A percentile compares a stretch with the other conserved stretches of the same genome.
Evolutionary conservation across 2,113 vertebrate genomes (phyloP).

Genomic region (Halcyon senegalensis): DNA sequence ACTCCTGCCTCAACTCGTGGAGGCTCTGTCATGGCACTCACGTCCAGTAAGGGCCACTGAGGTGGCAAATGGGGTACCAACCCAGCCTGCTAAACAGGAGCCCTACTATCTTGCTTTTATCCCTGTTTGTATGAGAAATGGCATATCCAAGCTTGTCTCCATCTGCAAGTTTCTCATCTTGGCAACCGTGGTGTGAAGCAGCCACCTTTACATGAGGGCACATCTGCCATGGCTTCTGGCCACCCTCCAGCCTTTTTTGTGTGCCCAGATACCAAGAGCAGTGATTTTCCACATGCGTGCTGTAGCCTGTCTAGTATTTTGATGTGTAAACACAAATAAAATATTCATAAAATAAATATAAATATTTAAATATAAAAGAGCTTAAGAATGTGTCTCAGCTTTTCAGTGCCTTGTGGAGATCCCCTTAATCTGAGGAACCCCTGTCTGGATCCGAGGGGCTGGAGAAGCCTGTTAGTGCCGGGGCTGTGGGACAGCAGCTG

Average conservation of each 20-base stretch:
- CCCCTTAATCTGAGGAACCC: accelerated
- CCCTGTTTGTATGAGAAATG: background rate
- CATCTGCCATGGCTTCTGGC: background rate
- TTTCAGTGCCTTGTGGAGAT: background rate
- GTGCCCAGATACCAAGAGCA: background rate
- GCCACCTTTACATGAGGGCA: accelerated
- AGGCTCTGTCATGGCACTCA: background rate
- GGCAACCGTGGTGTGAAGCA: background rate
- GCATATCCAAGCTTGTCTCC: background rate
- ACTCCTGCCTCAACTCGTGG: accelerated
- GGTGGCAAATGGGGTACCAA: background rate
- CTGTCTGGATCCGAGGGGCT: background rate
- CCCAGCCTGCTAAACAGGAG: background rate
- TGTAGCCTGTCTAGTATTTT: background rate
- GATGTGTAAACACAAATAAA: background rate
- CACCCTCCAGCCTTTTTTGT: background rate
- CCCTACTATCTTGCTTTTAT: background rate
- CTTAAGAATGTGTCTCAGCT: background rate
- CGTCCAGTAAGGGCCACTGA: background rate
- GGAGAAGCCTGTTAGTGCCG: background rate
- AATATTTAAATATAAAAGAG: background rate
- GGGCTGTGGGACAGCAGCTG: background rate
- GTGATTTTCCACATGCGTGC: accelerated
- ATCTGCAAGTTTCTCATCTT: background rate
- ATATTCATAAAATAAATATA: background rate